phyloP scores from a whole-genome alignment of 1,140 invertebrate genomes.

The Hestina assimilis region DNA sequence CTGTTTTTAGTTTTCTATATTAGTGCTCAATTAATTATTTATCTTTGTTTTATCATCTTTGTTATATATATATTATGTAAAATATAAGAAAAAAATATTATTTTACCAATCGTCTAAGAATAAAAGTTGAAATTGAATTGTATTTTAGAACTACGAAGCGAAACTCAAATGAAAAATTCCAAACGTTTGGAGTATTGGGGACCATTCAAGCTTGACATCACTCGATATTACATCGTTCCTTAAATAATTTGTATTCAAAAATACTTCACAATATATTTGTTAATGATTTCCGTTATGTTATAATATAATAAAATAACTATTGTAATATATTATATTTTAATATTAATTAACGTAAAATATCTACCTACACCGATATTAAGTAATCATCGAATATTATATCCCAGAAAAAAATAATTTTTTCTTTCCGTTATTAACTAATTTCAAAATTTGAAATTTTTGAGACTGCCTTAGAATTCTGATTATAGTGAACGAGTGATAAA shows the following conservation, averaged over 20 bases:
- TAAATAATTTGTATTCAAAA: slow-evolving; percentile 57
- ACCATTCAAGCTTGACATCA: slow-evolving; percentile 41
- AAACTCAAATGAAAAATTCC: slow-evolving; percentile 46
- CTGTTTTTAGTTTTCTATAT: no score
- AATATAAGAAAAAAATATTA: neutral
- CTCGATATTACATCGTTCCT: slow-evolving; percentile 46
- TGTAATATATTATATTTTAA: neutral
- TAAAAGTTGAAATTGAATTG: slow-evolving; percentile 24
- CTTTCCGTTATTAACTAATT: no score
- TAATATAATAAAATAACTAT: neutral
- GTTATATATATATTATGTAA: neutral
- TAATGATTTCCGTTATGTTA: slow-evolving; percentile 12
- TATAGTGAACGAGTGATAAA: no score
- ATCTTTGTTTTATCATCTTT: no score
- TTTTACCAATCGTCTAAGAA: no score
- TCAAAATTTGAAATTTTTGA: no score
- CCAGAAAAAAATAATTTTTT: no score
- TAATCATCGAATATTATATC: no score
- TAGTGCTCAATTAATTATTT: no score
- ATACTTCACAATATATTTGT: slow-evolving; percentile 46
- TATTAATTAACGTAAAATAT: no score
- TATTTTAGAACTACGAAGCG: slow-evolving; percentile 24
- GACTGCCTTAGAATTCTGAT: no score
- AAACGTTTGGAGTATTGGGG: slow-evolving; percentile 29
- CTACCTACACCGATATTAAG: no score